Percentiles rank a stretch among this genome's conserved stretches.
These are phyloP conservation scores for Oreochromis tanganicae DNA, from an alignment of 2,113 vertebrate species.

Conservation along the genomic window DNA sequence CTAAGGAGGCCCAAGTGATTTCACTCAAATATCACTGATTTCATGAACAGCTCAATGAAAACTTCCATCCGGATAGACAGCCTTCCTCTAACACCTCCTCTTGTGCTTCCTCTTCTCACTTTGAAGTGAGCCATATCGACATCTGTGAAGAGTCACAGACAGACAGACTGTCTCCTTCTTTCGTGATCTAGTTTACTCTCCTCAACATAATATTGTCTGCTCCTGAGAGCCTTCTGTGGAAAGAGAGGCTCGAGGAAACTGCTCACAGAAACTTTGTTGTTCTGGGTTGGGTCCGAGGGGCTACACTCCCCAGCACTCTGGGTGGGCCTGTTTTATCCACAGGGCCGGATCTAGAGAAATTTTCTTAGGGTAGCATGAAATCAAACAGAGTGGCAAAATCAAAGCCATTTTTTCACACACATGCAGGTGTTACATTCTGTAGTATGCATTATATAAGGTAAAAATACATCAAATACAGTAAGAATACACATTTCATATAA, in stretches of 20 bases:
- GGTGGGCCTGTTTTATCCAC: neutral
- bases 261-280: conserved; percentile 9
- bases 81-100: conserved; percentile 55
- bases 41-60: neutral
- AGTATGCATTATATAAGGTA: neutral
- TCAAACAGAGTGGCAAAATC: neutral
- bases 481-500: neutral
- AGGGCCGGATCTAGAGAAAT: neutral
- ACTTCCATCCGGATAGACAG: neutral
- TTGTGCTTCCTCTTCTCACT: conserved; percentile 31
- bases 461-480: neutral
- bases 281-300: neutral
- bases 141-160: conserved; percentile 17
- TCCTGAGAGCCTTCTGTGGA: neutral
- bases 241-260: neutral
- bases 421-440: neutral
- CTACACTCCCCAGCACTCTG: neutral
- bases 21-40: neutral
- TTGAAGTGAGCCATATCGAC: conserved; percentile 53
- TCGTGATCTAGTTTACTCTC: neutral
- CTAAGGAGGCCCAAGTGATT: neutral
- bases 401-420: neutral
- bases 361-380: neutral
- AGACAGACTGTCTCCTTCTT: conserved; percentile 51
- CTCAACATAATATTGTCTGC: neutral